These are phyloP conservation scores for Perodicticus potto DNA, from an alignment of 2,797 vertebrate genomes.

Conservation along the genomic window DNA sequence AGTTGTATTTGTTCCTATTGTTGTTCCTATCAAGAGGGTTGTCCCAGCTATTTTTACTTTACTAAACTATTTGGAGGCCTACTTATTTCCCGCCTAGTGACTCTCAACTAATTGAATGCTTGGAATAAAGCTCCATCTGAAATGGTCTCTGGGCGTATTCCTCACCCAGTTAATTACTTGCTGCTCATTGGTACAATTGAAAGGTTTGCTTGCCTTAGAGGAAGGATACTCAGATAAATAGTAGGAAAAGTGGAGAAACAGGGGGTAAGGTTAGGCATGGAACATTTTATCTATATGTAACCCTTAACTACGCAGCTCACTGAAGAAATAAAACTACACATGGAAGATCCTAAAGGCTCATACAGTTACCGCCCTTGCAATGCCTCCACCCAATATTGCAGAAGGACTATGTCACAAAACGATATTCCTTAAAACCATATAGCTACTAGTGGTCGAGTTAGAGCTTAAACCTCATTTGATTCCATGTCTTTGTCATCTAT, in stretches of 20 bases:
- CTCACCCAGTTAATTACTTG: slow-evolving; percentile 68
- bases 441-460: not conserved
- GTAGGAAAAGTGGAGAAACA: not conserved
- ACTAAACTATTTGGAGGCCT: slow-evolving; percentile 15
- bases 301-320: not conserved
- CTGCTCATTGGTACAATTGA: slow-evolving; percentile 68
- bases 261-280: not conserved
- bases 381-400: not conserved
- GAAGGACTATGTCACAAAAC: not conserved
- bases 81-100: slow-evolving; percentile 59
- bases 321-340: not conserved
- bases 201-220: slow-evolving; percentile 60
- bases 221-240: slow-evolving; percentile 61
- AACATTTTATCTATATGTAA: not conserved
- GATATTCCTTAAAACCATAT: not conserved
- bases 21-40: not conserved
- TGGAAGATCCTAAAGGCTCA: not conserved
- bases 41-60: not conserved
- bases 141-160: slow-evolving; percentile 63
- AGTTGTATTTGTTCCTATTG: not conserved
- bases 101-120: slow-evolving; percentile 65
- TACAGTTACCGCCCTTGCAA: not conserved
- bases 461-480: not conserved
- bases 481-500: not conserved
- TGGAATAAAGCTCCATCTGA: slow-evolving; percentile 60